Percentiles rank a stretch among this genome's conserved stretches.
Evolutionary conservation across 2,113 vertebrate genomes (phyloP).

Genomic region (Pelobates fuscus): DNA sequence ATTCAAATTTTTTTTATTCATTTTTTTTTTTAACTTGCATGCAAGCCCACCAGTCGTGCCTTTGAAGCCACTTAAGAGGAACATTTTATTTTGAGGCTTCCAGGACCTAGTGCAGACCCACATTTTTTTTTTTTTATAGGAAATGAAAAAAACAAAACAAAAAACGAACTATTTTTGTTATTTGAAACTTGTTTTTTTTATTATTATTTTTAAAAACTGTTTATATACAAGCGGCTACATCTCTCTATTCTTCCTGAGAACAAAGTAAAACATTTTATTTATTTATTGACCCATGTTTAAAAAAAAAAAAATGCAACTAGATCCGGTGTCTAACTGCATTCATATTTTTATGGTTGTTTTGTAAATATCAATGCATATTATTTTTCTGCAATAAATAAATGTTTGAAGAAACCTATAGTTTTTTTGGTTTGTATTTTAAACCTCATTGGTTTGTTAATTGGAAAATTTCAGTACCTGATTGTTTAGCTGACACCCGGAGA

Average conservation of each 20-base stretch:
- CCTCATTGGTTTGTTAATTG: constrained; percentile 51
- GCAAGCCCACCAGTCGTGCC: constrained; percentile 78
- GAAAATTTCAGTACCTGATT: constrained; percentile 65
- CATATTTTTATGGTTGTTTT: constrained; percentile 94
- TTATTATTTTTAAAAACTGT: constrained; percentile 69
- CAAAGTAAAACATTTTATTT: constrained; percentile 89
- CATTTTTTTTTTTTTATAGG: constrained; percentile 56
- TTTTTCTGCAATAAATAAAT: constrained; percentile 97
- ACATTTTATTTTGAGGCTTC: constrained; percentile 68
- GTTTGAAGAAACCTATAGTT: constrained; percentile 66
- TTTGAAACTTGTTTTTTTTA: constrained; percentile 76
- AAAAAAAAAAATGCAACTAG: constrained; percentile 79
- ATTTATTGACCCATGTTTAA: constrained; percentile 91
- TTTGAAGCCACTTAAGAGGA: constrained; percentile 75
- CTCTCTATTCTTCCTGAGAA: constrained; percentile 74
- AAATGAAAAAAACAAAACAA: constrained; percentile 54
- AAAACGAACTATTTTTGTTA: constrained; percentile 46
- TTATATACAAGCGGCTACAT: constrained; percentile 66
- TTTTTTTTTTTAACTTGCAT: constrained; percentile 65
- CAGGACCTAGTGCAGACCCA: constrained; percentile 62
- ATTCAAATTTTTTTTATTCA: constrained; percentile 57
- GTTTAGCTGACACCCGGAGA: constrained; percentile 62
- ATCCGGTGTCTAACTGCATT: constrained; percentile 94
- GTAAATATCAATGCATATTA: constrained; percentile 97
- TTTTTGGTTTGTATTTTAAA: constrained; percentile 71